phyloP scores from a whole-genome alignment of 2,797 vertebrate species.

The Xyrichtys novacula region DNA sequence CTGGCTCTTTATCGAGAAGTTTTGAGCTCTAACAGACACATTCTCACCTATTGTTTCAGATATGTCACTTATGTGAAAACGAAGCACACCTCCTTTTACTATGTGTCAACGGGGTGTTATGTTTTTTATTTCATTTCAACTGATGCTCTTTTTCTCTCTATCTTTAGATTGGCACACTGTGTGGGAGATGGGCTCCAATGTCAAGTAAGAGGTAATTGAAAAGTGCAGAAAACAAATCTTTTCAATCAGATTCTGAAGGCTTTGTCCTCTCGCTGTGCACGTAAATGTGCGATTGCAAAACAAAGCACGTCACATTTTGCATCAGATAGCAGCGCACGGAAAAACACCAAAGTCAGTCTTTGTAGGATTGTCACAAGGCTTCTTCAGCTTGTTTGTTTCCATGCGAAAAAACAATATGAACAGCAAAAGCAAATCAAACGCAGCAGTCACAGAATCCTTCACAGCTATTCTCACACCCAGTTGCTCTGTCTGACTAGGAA shows the following conservation, averaged over 20 bases:
- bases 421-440: constrained; percentile 21
- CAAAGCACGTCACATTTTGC: constrained; percentile 74
- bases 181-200: constrained; percentile 50
- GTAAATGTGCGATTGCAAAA: constrained; percentile 72
- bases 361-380: constrained; percentile 51
- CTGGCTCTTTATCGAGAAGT: constrained; percentile 8
- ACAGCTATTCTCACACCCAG: not conserved
- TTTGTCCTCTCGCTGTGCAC: constrained; percentile 66
- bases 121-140: constrained; percentile 21
- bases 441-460: constrained; percentile 14
- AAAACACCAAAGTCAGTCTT: constrained; percentile 62
- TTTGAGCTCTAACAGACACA: not conserved
- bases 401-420: constrained; percentile 21
- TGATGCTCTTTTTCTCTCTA: constrained; percentile 33
- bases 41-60: constrained; percentile 41
- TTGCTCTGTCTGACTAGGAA: not conserved
- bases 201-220: constrained; percentile 77
- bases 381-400: constrained; percentile 43
- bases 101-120: constrained; percentile 39
- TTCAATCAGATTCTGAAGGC: constrained; percentile 76
- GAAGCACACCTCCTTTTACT: constrained; percentile 37
- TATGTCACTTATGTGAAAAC: constrained; percentile 39
- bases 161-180: constrained; percentile 50
- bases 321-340: constrained; percentile 62
- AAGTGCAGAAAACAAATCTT: constrained; percentile 78